Base-by-base conservation (phyloP, 2,888 invertebrate genomes). In the Tenthredo scrophulariae region DNA sequence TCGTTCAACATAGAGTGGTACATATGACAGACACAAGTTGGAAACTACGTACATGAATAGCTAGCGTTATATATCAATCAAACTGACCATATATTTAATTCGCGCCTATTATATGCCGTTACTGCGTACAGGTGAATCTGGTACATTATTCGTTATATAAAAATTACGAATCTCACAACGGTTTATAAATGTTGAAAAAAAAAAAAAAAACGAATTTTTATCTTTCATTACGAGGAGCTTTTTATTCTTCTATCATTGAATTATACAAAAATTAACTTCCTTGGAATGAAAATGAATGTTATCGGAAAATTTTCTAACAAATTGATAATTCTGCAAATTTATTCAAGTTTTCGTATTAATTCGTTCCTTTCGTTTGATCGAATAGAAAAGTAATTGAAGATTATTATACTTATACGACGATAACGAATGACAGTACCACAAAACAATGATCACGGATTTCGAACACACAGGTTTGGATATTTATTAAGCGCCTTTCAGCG, bases 21-120 rank as follows among this genome's bases (percentile, higher is more conserved):
- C 89, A 88, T 91, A 92, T 93, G 93, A 93, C 93, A 92, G 93
- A 93, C 93, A 93, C 93, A 93, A 93, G 93, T 93, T 93, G 93
- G 93, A 93, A 93, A 92, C 91, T 91, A 92, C 91, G 90, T 86
- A 90, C 89, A 89, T 86, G 46, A 40, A 84, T 85, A 85, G 80
- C 54, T 85, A 80, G 72, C 80, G 82, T 70, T 37, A 82, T 82
- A 46, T 40, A 40, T 43, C n/a, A n/a, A 79, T 84, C 84, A 43
- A 79, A 85, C 82, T 77, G 83, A 83, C 50, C 67, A 83, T 83
- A 83, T 83, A 9, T 46, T 46, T 58, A 40, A 62, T 80, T 80
- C 33, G 15, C 58, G 58, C 10, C 2, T 77, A 2, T 40, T 54
- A 37, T 33, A 46, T 46, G 29, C 46, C 50, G 46, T 18, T 50